These are phyloP conservation scores for Hemibagrus wyckioides DNA, from an alignment of 2,113 vertebrate species.

Conservation along the genomic window DNA sequence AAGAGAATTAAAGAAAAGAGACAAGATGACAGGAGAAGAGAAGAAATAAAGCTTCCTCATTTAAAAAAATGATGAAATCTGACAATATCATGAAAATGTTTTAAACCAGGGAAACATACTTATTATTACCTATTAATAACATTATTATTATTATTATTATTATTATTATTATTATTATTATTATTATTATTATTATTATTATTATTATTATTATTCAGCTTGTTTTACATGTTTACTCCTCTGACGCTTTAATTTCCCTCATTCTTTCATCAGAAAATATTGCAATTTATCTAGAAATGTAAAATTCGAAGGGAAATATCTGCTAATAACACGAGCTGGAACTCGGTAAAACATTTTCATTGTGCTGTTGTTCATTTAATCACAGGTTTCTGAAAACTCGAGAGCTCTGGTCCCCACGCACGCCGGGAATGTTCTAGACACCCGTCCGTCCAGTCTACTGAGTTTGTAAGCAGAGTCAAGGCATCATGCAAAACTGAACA, in stretches of 20 bases:
- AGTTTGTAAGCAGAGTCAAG: background rate
- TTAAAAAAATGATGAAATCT: background rate
- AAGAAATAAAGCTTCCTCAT: background rate
- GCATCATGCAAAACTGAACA: background rate
- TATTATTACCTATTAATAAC: background rate
- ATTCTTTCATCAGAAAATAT: background rate
- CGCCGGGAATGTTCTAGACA: background rate
- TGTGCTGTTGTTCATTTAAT: background rate
- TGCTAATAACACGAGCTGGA: background rate
- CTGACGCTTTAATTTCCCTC: background rate
- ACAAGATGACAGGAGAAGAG: background rate
- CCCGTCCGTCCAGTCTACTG: background rate
- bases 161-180: too few species aligned
- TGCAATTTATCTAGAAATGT: background rate
- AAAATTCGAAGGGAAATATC: background rate
- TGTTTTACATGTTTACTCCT: background rate
- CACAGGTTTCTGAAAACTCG: background rate
- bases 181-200: background rate
- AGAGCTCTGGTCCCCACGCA: background rate
- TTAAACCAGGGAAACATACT: background rate
- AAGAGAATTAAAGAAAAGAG: background rate
- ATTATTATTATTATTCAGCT: background rate
- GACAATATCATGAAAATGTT: too few species aligned
- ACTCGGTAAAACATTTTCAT: background rate
- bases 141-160: too few species aligned